Evolutionary conservation across 2,888 invertebrate genomes (phyloP).

Genomic region (Pachymerium ferrugineum): DNA sequence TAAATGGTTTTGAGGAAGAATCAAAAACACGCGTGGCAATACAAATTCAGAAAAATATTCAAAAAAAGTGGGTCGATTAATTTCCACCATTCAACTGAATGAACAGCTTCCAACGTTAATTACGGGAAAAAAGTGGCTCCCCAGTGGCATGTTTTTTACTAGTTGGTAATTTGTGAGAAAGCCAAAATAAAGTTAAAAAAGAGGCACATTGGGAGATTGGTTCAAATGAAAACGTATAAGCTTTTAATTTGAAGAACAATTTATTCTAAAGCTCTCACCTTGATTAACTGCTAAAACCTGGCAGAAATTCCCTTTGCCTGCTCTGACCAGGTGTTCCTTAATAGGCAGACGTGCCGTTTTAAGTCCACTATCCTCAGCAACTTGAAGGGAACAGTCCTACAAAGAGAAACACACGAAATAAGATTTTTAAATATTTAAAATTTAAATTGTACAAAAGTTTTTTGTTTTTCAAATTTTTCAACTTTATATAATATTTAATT

Average conservation of each 20-base stretch:
- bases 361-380: background rate
- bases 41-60: no score
- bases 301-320: background rate
- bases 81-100: no score
- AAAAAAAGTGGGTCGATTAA: no score
- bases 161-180: no score
- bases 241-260: background rate
- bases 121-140: no score
- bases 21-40: no score
- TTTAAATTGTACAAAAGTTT: background rate
- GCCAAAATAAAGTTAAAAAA: background rate
- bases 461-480: background rate
- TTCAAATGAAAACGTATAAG: background rate
- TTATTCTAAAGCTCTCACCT: background rate
- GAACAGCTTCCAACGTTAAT: no score
- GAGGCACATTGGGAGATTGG: background rate
- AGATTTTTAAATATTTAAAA: background rate
- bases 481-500: background rate
- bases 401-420: background rate
- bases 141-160: no score
- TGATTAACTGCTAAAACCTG: constrained; percentile 10
- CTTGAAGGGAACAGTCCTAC: background rate
- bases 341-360: background rate
- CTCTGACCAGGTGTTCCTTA: background rate
- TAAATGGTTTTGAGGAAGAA: no score